phyloP scores from a whole-genome alignment of 2,888 invertebrate genomes.

The Meganola albula region DNA sequence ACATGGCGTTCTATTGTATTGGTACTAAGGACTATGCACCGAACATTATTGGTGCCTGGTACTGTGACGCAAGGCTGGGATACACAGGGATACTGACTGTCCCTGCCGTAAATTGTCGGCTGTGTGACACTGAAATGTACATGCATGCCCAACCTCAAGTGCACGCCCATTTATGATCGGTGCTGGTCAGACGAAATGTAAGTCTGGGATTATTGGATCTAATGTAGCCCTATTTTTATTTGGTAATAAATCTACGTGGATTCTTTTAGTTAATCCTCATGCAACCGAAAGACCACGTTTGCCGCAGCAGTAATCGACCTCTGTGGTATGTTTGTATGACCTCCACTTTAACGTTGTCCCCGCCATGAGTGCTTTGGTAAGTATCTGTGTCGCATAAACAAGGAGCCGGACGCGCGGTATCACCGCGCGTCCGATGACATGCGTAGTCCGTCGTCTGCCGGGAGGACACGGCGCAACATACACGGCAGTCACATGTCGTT shows the following conservation, averaged over 20 bases:
- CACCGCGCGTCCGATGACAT: no score
- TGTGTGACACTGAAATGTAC: slow-evolving; percentile 7
- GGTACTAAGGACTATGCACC: not conserved
- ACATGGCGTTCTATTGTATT: slow-evolving; percentile 5
- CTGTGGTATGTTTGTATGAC: slow-evolving; percentile 7
- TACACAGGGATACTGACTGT: slow-evolving; percentile 8
- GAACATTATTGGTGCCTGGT: slow-evolving; percentile 5
- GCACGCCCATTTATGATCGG: slow-evolving; percentile 2
- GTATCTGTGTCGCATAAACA: no score
- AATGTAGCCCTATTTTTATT: slow-evolving; percentile 6
- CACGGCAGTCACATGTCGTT: no score
- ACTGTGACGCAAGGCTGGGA: slow-evolving; percentile 5
- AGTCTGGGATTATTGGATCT: slow-evolving; percentile 3
- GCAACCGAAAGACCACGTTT: no score
- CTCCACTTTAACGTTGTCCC: slow-evolving; percentile 6
- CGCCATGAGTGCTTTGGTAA: no score
- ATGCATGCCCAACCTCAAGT: slow-evolving; percentile 6
- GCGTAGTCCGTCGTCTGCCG: no score
- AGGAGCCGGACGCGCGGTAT: no score
- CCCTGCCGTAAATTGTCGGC: slow-evolving; percentile 5
- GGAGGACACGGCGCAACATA: no score
- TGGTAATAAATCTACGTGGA: slow-evolving; percentile 1
- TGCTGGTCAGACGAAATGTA: slow-evolving; percentile 7
- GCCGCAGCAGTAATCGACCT: slow-evolving; percentile 4
- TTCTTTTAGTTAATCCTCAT: slow-evolving; percentile 3